Conservation (phyloP, 2,888 invertebrate genomes). For the Noctua fimbriata region DNA sequence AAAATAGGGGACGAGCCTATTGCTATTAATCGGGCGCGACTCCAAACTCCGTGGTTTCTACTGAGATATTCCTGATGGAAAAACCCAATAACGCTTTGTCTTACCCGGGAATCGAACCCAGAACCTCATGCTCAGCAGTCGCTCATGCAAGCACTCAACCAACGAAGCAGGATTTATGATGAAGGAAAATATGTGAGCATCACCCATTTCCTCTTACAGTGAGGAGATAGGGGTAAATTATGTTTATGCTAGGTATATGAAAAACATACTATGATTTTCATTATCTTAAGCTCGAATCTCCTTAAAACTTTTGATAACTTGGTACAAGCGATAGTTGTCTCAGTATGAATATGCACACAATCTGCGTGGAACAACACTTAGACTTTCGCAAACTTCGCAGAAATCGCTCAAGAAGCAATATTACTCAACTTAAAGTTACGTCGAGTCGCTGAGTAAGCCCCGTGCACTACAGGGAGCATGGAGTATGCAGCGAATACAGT, state of each 20-base stretch:
- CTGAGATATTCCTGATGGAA: neutral
- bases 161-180: neutral
- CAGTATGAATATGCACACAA: constrained; percentile 29
- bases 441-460: constrained; percentile 45
- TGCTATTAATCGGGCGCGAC: neutral
- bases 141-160: no score
- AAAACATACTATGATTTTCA: neutral
- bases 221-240: neutral
- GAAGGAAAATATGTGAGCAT: neutral
- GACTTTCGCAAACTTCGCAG: constrained; percentile 46
- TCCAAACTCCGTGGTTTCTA: neutral
- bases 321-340: constrained; percentile 2
- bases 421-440: constrained; percentile 56
- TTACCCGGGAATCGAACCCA: no score
- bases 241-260: neutral
- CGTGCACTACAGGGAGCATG: constrained; percentile 14
- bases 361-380: constrained; percentile 42
- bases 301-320: neutral
- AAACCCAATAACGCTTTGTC: neutral
- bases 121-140: no score
- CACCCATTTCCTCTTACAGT: neutral
- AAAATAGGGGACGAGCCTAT: no score
- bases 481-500: constrained; percentile 28
- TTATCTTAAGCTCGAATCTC: neutral
- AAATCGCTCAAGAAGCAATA: constrained; percentile 57